Evolutionary conservation across 2,888 invertebrate species (phyloP).

Genomic region (Acheta domesticus): DNA sequence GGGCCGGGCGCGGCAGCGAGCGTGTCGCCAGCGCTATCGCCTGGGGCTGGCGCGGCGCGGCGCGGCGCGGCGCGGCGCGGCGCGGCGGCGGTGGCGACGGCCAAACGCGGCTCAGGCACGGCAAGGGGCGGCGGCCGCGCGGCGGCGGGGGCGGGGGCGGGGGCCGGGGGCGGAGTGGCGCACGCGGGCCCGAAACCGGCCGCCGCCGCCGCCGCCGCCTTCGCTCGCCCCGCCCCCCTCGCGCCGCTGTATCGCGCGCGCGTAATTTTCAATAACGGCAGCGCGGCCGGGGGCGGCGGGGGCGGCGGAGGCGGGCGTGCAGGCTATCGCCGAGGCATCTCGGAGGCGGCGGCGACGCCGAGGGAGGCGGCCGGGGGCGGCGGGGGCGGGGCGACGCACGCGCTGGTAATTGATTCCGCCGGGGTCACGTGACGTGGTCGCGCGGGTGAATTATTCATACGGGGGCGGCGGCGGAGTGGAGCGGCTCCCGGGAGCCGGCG

Average conservation of each 20-base stretch:
- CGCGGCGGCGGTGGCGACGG: background rate
- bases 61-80: background rate
- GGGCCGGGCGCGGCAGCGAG: background rate
- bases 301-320: background rate
- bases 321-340: background rate
- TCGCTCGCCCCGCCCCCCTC: background rate
- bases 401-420: slow-evolving; percentile 18
- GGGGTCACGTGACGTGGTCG: background rate
- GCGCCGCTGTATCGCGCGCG: slow-evolving; percentile 18
- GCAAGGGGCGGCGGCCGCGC: background rate
- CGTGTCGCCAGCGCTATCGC: background rate
- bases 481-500: background rate
- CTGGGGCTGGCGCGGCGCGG: background rate
- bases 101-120: background rate
- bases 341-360: background rate
- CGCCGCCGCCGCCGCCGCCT: background rate
- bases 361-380: background rate
- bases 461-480: background rate
- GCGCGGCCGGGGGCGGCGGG: background rate
- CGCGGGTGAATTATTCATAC: slow-evolving; percentile 18
- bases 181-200: background rate
- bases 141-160: background rate
- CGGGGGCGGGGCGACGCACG: background rate
- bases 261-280: slow-evolving; percentile 18
- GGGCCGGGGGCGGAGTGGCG: background rate